These are phyloP conservation scores for Enteromius fasciolatus DNA, from an alignment of 2,797 vertebrate genomes.

Conservation along the genomic window DNA sequence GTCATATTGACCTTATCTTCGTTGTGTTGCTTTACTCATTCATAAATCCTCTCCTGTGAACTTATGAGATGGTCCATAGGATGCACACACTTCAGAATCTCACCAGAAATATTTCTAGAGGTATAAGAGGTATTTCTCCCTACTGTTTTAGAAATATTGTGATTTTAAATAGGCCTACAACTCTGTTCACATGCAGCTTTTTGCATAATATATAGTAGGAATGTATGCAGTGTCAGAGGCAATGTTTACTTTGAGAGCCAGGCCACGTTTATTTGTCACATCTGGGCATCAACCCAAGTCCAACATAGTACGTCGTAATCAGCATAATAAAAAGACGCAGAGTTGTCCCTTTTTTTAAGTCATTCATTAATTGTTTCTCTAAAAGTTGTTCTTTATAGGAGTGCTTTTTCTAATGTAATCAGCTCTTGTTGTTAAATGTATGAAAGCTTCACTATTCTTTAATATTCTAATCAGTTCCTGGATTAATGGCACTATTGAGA, in stretches of 20 bases:
- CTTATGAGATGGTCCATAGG: neutral
- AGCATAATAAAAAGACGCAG: neutral
- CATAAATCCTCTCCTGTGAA: neutral
- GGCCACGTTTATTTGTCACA: neutral
- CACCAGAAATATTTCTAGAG: neutral
- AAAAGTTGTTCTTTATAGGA: neutral
- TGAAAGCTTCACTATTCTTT: neutral
- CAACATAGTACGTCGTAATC: neutral
- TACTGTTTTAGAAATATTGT: no score
- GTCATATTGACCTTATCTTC: neutral
- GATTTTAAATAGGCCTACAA: neutral
- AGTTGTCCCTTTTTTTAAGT: neutral
- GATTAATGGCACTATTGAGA: neutral
- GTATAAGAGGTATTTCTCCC: no score
- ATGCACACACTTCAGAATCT: neutral
- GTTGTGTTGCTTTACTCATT: neutral
- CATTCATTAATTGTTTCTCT: neutral
- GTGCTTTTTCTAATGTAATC: neutral
- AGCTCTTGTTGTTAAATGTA: neutral
- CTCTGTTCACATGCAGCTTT: neutral
- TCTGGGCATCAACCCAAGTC: neutral
- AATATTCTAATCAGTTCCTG: conserved; percentile 32
- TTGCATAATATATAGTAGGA: neutral
- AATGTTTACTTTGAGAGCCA: neutral
- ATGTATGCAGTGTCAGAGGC: neutral